Evolutionary conservation across 2,888 invertebrate genomes (phyloP).

Genomic region (Dynastes hyllus): DNA sequence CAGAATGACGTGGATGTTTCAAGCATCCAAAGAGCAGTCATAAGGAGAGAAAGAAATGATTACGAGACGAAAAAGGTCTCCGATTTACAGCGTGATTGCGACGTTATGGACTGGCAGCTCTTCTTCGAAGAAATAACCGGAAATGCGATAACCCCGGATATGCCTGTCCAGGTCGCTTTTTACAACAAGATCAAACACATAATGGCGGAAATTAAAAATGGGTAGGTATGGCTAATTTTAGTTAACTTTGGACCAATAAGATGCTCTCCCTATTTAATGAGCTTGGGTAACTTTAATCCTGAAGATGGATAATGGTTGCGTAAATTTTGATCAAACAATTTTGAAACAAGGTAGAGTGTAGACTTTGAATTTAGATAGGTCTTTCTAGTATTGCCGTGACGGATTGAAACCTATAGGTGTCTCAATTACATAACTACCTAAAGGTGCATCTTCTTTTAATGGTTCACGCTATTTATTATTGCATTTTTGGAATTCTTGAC

Average conservation of each 20-base stretch:
- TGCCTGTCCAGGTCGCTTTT: background rate
- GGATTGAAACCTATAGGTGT: too few species aligned
- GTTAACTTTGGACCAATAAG: too few species aligned
- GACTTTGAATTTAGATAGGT: background rate
- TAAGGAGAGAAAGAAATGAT: background rate
- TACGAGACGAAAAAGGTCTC: slow-evolving; percentile 5
- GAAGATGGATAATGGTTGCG: too few species aligned
- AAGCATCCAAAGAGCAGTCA: background rate
- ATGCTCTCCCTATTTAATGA: too few species aligned
- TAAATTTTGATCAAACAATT: background rate
- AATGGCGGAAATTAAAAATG: too few species aligned
- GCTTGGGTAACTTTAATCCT: too few species aligned
- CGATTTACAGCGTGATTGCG: background rate
- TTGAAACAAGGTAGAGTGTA: background rate
- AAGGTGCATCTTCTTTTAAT: too few species aligned
- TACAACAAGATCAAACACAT: background rate
- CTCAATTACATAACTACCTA: too few species aligned
- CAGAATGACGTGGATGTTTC: background rate
- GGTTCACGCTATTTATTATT: too few species aligned
- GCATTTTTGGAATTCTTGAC: too few species aligned
- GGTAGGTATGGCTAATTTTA: too few species aligned
- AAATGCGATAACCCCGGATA: background rate
- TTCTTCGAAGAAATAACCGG: slow-evolving; percentile 30
- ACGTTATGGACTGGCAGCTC: slow-evolving; percentile 18
- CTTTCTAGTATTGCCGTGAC: background rate